Evolutionary conservation across 1,140 invertebrate species (phyloP).

Genomic region (Euura lappo): DNA sequence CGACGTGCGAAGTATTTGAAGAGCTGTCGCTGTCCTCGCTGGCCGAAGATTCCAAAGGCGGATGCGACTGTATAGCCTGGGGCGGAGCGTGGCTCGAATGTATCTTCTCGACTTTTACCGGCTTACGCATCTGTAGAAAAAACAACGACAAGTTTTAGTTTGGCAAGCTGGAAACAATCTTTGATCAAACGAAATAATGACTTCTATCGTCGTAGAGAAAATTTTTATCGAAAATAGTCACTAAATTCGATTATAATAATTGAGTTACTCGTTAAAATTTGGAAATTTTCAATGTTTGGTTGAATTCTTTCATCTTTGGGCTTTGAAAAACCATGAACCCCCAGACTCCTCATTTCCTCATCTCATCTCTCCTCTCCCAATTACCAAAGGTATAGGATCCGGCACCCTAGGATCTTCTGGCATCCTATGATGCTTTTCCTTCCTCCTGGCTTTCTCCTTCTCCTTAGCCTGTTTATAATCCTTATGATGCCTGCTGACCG

Average conservation of each 20-base stretch:
- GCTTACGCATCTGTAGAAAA: constrained; percentile 53
- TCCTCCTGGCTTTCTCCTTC: constrained; percentile 50
- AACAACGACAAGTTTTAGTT: too few species aligned
- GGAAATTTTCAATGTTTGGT: too few species aligned
- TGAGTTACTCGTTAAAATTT: too few species aligned
- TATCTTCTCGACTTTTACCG: constrained; percentile 56
- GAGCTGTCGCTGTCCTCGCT: constrained; percentile 60
- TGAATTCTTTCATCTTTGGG: too few species aligned
- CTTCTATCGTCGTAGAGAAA: too few species aligned
- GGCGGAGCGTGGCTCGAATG: constrained; percentile 46
- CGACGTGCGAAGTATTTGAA: constrained; percentile 55
- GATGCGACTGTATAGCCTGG: constrained; percentile 43
- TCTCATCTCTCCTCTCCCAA: too few species aligned
- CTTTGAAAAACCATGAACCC: too few species aligned
- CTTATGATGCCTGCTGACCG: constrained; percentile 47
- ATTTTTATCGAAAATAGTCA: too few species aligned
- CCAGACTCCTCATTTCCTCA: too few species aligned
- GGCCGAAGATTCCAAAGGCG: constrained; percentile 51
- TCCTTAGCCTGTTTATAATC: constrained; percentile 52
- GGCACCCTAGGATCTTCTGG: constrained; percentile 55
- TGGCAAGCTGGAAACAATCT: too few species aligned
- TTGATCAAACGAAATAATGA: too few species aligned
- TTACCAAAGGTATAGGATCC: constrained; percentile 55
- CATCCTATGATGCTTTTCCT: constrained; percentile 49
- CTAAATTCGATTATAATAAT: too few species aligned